Evolutionary conservation across 2,797 vertebrate genomes (phyloP), one percentile per base, ranked within the genome.

Genomic region (Acanthiza pusilla): DNA sequence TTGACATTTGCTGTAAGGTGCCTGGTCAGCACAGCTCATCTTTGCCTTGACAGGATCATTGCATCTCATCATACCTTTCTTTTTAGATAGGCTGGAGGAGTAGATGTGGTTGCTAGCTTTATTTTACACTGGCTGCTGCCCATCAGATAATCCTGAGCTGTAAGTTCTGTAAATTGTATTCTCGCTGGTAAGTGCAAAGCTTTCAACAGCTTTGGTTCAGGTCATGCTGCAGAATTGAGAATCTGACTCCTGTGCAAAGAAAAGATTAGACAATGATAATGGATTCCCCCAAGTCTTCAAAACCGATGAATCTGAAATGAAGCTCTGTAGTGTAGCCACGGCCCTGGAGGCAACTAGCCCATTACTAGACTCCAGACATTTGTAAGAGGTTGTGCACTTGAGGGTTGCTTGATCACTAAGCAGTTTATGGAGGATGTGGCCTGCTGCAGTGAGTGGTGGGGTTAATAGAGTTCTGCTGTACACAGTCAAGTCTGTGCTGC

Each of bases 401-500:
- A 1, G 5, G 26, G 26, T 60, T 79, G 29, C 62, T 68, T 55
- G 84, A 38, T 92, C 75, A 8, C 67, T 50, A 27, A 87, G 81
- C 81, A 89, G 63, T 94, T 89, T 51, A 51, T 60, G 34, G 50
- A 61, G 84, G 57, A 87, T 2, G 5, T 5, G 4, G 65, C 45
- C 48, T 66, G 75, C 78, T 92, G 54, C 72, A 29, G 61, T 8
- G 68, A 53, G 45, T 55, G 80, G n/a, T 60, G 78, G 62, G 57
- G 62, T 87, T 89, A 82, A 60, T 11, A 38, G 80, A 76, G 77
- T 85, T 85, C 71, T 89, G 32, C 88, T 45, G 63, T 38, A n/a
- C 36, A 13, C 60, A 60, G 45, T 66, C 71, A 50, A 62, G 65
- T 76, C 85, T 71, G 2, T 11, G 13, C 86, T 96, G 40, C 80